Base-by-base conservation (phyloP, 1,140 invertebrate genomes). In the Drosophila hydei region DNA sequence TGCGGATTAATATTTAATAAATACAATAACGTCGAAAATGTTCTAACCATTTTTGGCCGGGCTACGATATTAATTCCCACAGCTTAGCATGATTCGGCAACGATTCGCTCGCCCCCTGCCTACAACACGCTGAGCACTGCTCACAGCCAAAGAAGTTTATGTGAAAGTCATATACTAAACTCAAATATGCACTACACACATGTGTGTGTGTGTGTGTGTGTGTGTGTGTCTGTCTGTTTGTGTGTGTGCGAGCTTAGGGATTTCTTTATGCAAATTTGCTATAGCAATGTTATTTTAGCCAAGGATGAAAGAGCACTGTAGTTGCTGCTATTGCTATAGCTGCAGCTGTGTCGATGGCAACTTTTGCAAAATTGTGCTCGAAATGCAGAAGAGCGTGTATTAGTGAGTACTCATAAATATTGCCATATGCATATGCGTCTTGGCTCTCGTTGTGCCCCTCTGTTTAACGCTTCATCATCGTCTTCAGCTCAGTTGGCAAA, bases 201-300 rank as follows among this genome's bases (percentile, higher is more conserved):
- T 19, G 21, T 33, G 27, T 59, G 12, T 63, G 47, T 56, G 36
- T 45, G 30, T 64, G 38, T 54, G 19, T 59, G 33, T 75, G 51
- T 50, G 45, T 62, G 33, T 18, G 47, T n/a, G n/a, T n/a, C n/a
- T n/a, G n/a, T n/a, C n/a, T 75, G 51, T 50, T 38, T 62, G 33
- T 18, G 47, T 61, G 27, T 59, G 40, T 59, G 73, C 63, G 56
- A 69, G 74, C 64, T 76, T 72, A 79, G 76, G 74, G 76, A 79
- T 79, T 79, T 79, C 76, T 73, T 73, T 79, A 79, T 79, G 76
- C 73, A 79, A 79, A 79, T 79, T 79, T 79, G 73, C 69, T 58
- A 73, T 69, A 64, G 74, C 70, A 79, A 73, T 73, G 76, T 76
- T 76, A 76, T 77, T 73, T 70, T 70, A 77, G 75, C 54, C 65